Conservation (phyloP, 2,797 vertebrate species). For the Phrynocephalus vlangalii region DNA sequence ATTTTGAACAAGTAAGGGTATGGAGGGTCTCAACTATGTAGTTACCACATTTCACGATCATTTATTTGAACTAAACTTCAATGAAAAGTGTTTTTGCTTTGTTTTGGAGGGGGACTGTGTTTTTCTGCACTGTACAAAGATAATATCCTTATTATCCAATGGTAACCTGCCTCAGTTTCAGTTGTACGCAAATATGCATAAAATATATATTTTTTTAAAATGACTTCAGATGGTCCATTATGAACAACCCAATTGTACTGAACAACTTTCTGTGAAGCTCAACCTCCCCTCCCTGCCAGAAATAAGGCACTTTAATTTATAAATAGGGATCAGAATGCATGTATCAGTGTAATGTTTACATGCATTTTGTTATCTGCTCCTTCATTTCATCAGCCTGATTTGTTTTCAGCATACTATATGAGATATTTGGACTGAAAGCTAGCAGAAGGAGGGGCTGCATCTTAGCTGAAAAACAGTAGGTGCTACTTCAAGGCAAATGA, state of each 20-base stretch:
- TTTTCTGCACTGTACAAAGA: background rate
- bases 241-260: background rate
- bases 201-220: background rate
- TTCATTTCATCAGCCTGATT: conserved; percentile 1
- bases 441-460: background rate
- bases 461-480: background rate
- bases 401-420: background rate
- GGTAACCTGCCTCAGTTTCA: background rate
- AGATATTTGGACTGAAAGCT: background rate
- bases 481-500: conserved; percentile 11
- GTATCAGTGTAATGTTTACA: background rate
- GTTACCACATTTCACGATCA: background rate
- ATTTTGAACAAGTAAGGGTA: background rate
- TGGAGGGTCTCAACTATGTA: background rate
- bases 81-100: background rate
- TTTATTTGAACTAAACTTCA: background rate
- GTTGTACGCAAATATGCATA: background rate
- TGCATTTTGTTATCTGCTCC: conserved; percentile 5
- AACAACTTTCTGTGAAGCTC: background rate
- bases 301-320: background rate
- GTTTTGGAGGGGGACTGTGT: too few species aligned
- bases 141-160: background rate
- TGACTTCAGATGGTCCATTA: background rate
- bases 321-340: background rate
- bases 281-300: background rate